Conservation (phyloP, 1,140 invertebrate genomes). For the Probaryconus sp. region DNA sequence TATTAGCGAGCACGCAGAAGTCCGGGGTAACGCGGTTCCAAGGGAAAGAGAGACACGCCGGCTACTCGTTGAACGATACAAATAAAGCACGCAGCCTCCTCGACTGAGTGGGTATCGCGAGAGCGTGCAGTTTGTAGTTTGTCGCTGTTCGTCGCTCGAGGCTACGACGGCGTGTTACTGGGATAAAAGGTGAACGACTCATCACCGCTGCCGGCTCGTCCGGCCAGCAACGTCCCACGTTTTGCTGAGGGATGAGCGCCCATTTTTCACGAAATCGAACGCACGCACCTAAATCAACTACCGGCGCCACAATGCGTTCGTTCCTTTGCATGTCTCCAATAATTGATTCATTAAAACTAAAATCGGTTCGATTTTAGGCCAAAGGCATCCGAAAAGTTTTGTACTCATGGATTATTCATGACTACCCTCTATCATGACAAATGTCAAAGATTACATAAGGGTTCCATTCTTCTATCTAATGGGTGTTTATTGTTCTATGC, state of each 20-base stretch:
- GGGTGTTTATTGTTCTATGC: no score
- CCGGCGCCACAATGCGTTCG: slow-evolving; percentile 22
- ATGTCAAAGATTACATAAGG: slow-evolving; percentile 29
- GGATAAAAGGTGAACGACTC: slow-evolving; percentile 79
- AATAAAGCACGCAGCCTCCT: slow-evolving; percentile 71
- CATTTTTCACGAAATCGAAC: slow-evolving; percentile 54
- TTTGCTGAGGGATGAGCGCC: slow-evolving; percentile 58
- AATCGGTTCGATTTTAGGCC: slow-evolving; percentile 12
- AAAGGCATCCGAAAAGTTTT: not conserved
- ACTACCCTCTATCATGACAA: slow-evolving; percentile 7
- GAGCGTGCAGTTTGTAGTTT: slow-evolving; percentile 73
- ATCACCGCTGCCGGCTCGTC: slow-evolving; percentile 58
- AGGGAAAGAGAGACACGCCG: slow-evolving; percentile 64
- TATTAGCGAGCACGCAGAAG: slow-evolving; percentile 45
- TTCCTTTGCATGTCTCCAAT: slow-evolving; percentile 1
- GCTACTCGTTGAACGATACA: slow-evolving; percentile 71
- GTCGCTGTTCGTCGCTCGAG: slow-evolving; percentile 71
- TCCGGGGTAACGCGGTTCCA: slow-evolving; percentile 58
- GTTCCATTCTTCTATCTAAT: no score
- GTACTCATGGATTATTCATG: slow-evolving; percentile 27
- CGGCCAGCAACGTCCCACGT: slow-evolving; percentile 64
- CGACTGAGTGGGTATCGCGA: slow-evolving; percentile 66
- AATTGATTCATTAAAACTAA: slow-evolving; percentile 12
- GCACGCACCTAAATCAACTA: slow-evolving; percentile 29
- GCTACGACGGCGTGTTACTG: slow-evolving; percentile 77